Evolutionary conservation across 35 echinoderm and acorn worm genomes (phyloP), one percentile per base, ranked within the genome.

Genomic region (Holothuria glaberrima): DNA sequence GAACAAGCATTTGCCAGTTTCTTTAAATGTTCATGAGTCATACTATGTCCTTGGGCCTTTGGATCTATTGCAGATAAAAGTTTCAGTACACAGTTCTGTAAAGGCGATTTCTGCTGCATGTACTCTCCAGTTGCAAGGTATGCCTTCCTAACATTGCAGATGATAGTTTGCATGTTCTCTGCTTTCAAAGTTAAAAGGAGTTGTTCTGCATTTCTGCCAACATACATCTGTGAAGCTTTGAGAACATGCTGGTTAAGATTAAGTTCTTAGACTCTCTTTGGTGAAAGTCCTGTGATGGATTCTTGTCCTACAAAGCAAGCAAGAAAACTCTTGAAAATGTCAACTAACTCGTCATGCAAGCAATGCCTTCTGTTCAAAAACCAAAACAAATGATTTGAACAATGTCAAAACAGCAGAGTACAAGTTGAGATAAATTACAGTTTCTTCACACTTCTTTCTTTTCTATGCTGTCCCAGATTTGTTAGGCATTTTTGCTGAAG

Each of bases 351-450:
- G 57, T 82, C 77, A 54, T 82, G 77, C 45, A 59, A 26, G 5
- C 44, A 21, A 46, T 82, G 77, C 45, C 27, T 82, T 82, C 54
- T 57, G 77, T 46, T 82, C 77, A 82, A 82, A 82, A 59, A 82
- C 22, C 33, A 82, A 48, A 21, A 82, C 77, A 82, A 82, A 82
- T 16, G 45, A 57, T 59, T 82, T 82, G 54, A 82, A 82, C 46
- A 82, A 48, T 24, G 77, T 46, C 25, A 82, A 46, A n/a, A 82
- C 54, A 59, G 21, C 54, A 46, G 45, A 35, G 48, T 57, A 82
- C 21, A 82, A 48, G 54, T 82, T 10, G 34, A 82, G 44, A 59
- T 82, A 54, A 26, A 31, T 48, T 2, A 52, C 38, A 58, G 77
- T 46, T 82, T 57, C 3, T n/a, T 35, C 34, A 54, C 77, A 82